Conservation (phyloP, 23 tunicate species). For the Diplosoma virens region DNA sequence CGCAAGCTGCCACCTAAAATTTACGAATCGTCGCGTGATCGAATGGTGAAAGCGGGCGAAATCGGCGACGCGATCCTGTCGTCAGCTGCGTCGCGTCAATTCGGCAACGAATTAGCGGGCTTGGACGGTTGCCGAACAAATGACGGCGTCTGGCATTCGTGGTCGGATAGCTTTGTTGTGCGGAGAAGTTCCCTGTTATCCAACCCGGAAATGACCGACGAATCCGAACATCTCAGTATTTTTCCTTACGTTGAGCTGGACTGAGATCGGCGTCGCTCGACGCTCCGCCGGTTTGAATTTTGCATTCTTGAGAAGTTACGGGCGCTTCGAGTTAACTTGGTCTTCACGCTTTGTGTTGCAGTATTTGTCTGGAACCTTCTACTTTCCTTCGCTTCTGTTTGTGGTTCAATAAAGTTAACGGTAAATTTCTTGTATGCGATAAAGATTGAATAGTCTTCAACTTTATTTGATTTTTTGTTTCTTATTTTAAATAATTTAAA, state of each 20-base stretch:
- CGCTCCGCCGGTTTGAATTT: neutral
- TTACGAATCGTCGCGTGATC: neutral
- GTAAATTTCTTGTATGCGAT: no score
- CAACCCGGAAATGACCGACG: conserved; percentile 6
- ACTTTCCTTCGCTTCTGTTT: no score
- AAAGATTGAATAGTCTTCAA: no score
- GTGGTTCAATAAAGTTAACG: no score
- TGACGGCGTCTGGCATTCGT: conserved; percentile 60
- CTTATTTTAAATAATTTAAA: no score
- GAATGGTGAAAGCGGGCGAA: neutral
- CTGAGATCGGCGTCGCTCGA: conserved; percentile 18
- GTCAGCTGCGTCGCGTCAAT: neutral
- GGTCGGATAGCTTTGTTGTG: conserved; percentile 50
- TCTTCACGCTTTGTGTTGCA: no score
- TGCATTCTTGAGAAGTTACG: no score
- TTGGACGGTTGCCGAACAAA: conserved; percentile 59
- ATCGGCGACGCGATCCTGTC: neutral
- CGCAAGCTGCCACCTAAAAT: neutral
- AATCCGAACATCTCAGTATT: conserved; percentile 37
- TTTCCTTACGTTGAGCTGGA: conserved; percentile 85
- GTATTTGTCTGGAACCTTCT: no score
- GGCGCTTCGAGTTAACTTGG: no score
- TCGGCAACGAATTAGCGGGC: conserved; percentile 38
- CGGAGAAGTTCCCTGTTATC: neutral
- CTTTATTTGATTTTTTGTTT: no score